These are phyloP conservation scores for Marronus borbonicus DNA, from an alignment of 2,888 invertebrate genomes.

Conservation along the genomic window DNA sequence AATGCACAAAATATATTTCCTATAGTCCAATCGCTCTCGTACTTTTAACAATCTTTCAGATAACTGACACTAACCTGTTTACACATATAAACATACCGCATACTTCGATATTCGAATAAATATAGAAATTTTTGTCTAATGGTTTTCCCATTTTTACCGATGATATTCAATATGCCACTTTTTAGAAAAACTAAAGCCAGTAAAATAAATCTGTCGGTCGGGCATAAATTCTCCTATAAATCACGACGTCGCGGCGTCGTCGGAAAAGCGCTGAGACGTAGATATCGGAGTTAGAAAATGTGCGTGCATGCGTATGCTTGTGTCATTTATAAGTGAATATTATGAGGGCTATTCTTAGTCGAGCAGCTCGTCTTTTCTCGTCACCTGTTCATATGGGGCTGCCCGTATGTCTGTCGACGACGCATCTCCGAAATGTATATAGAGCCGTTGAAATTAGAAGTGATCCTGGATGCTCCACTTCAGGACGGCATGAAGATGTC, in stretches of 20 bases:
- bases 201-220: constrained; percentile 28
- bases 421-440: neutral
- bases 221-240: constrained; percentile 28
- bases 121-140: constrained; percentile 4
- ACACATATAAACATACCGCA: neutral
- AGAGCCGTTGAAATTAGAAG: constrained; percentile 31
- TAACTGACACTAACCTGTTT: neutral
- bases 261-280: constrained; percentile 33
- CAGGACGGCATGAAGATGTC: neutral
- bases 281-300: constrained; percentile 20
- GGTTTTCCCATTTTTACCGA: neutral
- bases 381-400: constrained; percentile 58
- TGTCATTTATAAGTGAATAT: constrained; percentile 59
- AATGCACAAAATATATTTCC: neutral
- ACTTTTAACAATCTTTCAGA: neutral
- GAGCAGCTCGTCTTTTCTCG: constrained; percentile 56
- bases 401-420: constrained; percentile 42
- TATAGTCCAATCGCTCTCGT: neutral
- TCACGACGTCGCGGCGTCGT: constrained; percentile 27
- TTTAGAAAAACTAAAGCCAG: constrained; percentile 16
- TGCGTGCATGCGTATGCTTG: constrained; percentile 27
- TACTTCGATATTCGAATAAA: neutral
- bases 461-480: neutral
- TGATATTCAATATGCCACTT: constrained; percentile 24
- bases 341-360: constrained; percentile 59